Base-by-base conservation (phyloP, 1,140 invertebrate genomes). In the Caenorhabditis briggsae region DNA sequence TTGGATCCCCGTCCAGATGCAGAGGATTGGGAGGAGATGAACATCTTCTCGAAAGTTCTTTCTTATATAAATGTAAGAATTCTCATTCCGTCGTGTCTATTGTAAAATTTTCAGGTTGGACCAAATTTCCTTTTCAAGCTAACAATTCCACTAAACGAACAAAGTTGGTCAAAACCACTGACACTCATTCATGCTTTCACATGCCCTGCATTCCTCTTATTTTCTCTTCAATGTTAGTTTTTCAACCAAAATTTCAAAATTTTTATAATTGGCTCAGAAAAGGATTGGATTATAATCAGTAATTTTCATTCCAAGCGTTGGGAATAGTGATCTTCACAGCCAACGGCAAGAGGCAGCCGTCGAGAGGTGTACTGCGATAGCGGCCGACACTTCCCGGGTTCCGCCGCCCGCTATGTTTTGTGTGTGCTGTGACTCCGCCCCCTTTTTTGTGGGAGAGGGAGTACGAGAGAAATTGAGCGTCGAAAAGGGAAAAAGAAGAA, bases 141-240 rank as follows among this genome's bases (percentile, higher is more conserved):
- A 23, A 94, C 95, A 46, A 93, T 95, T 78, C 95, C 95, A 0
- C 93, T 95, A 0, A 94, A 95, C 20, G 93, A 94, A 91, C 89
- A 93, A 86, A 94, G 94, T 65, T 95, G 95, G 95, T 95, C 94
- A 59, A 93, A 94, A 88, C 89, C 94, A 48, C 90, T 95, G 18
- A 94, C 94, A 87, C 93, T 93, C 82, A 88, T 95, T 18, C 94
- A 95, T 88, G 91, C 94, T 74, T 92, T 94, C 20, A 89, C 94
- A 33, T 93, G 93, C 20, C 94, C 94, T 5, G 90, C 93, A 33
- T 91, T 94, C 58, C 88, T 92, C n/a, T 85, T 94, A 20, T 83
- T 85, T 20, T 53, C 86, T 14, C 41, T 85, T 14, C 82, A 87
- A 84, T 82, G 86, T 85, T 16, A 83, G 82, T 89, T 88, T 53